phyloP scores from a whole-genome alignment of 2,888 invertebrate genomes.

The Sphaeridia pumilis region DNA sequence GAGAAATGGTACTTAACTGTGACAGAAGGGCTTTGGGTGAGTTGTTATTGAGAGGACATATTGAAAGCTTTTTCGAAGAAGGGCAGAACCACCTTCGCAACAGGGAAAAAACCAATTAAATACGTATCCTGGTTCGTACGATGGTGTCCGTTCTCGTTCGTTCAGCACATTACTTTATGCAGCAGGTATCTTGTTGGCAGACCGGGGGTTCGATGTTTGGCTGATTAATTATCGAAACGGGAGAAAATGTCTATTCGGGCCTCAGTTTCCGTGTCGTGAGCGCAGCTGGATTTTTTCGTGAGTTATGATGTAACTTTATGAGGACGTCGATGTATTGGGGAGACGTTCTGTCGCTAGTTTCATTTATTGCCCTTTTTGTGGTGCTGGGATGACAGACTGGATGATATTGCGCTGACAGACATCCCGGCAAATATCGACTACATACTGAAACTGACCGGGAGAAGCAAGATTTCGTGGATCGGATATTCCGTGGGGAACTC shows the following conservation, averaged over 20 bases:
- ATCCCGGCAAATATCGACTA: slow-evolving; percentile 47
- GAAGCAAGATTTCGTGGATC: slow-evolving; percentile 43
- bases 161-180: too few relatives aligned
- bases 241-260: not conserved
- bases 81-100: too few relatives aligned
- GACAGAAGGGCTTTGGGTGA: slow-evolving; percentile 14
- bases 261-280: too few relatives aligned
- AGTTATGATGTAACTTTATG: not conserved
- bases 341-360: not conserved
- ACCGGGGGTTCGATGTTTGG: slow-evolving; percentile 13
- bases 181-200: slow-evolving; percentile 9
- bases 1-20: slow-evolving; percentile 14
- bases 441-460: slow-evolving; percentile 41
- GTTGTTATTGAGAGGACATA: not conserved
- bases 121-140: too few relatives aligned
- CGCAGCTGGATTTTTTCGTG: not conserved
- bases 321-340: not conserved
- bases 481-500: slow-evolving; percentile 50
- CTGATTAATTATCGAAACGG: slow-evolving; percentile 6
- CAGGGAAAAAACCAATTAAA: too few relatives aligned
- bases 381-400: not conserved
- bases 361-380: not conserved
- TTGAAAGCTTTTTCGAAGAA: too few relatives aligned
- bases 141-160: too few relatives aligned
- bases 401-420: slow-evolving; percentile 42